phyloP scores from a whole-genome alignment of 2,888 invertebrate species.

The Himalopsyche anomala region DNA sequence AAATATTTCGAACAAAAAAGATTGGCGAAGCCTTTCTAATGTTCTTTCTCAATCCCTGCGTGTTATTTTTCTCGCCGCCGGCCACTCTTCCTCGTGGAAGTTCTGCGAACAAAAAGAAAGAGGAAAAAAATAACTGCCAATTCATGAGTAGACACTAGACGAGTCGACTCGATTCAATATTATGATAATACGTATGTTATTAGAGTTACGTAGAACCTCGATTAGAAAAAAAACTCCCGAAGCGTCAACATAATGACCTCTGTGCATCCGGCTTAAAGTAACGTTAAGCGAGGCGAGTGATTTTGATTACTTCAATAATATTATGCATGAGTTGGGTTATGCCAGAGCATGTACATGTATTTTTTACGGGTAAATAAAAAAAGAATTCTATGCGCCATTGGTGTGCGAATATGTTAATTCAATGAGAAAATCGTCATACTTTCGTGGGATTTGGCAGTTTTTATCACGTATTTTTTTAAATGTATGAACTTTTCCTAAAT shows the following conservation, averaged over 20 bases:
- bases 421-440: no score
- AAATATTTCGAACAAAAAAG: background rate
- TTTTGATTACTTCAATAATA: background rate
- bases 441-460: no score
- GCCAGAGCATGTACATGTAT: no score
- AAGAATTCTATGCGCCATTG: no score
- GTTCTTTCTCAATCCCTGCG: constrained; percentile 10
- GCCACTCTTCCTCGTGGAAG: constrained; percentile 6
- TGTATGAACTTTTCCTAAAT: no score
- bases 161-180: background rate
- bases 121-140: background rate
- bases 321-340: no score
- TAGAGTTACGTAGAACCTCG: constrained; percentile 6
- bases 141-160: constrained; percentile 28
- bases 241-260: constrained; percentile 19
- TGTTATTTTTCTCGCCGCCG: background rate
- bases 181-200: background rate
- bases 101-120: constrained; percentile 1
- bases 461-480: no score
- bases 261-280: constrained; percentile 6
- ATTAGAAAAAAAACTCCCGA: background rate
- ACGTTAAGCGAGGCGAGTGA: background rate
- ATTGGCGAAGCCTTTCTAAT: background rate
- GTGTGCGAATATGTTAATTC: no score
- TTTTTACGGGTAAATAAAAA: no score